Evolutionary conservation across 2,797 vertebrate species (phyloP).

Genomic region (Pempheris klunzingeri): DNA sequence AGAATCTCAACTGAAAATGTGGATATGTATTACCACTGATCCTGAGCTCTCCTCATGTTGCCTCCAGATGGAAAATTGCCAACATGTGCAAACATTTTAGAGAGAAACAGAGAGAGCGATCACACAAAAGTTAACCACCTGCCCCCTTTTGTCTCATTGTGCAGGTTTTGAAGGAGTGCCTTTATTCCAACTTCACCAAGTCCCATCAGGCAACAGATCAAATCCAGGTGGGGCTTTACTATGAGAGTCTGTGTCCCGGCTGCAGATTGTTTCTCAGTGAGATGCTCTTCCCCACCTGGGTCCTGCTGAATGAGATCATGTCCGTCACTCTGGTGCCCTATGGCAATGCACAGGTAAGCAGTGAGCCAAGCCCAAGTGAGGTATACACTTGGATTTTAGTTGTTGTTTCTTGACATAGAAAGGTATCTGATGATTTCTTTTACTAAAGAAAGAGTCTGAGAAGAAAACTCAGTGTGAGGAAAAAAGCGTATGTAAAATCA

Average conservation of each 20-base stretch:
- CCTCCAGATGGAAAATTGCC: not conserved
- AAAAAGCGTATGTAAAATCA: not conserved
- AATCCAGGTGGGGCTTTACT: conserved; percentile 89
- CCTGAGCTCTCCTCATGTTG: not conserved
- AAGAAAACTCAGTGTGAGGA: not conserved
- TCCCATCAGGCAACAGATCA: not conserved
- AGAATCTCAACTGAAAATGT: not conserved
- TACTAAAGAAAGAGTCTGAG: not conserved
- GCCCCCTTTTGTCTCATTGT: not conserved
- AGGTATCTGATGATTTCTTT: not conserved
- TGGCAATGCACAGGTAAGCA: conserved; percentile 90
- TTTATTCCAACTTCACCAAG: conserved; percentile 63
- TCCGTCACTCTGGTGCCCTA: conserved; percentile 90
- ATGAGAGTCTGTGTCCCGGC: conserved; percentile 91
- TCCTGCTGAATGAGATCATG: conserved; percentile 86
- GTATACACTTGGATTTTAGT: not conserved
- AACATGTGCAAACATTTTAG: too few species aligned
- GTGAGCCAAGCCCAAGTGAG: not conserved
- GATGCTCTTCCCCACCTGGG: conserved; percentile 87
- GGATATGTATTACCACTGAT: not conserved
- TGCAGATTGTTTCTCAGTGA: conserved; percentile 84
- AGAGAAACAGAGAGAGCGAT: not conserved
- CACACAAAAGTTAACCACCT: not conserved
- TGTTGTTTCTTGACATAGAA: conserved; percentile 9
- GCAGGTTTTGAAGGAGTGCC: conserved; percentile 86